phyloP scores from a whole-genome alignment of 2,888 invertebrate species.

The Heliconius cydno region DNA sequence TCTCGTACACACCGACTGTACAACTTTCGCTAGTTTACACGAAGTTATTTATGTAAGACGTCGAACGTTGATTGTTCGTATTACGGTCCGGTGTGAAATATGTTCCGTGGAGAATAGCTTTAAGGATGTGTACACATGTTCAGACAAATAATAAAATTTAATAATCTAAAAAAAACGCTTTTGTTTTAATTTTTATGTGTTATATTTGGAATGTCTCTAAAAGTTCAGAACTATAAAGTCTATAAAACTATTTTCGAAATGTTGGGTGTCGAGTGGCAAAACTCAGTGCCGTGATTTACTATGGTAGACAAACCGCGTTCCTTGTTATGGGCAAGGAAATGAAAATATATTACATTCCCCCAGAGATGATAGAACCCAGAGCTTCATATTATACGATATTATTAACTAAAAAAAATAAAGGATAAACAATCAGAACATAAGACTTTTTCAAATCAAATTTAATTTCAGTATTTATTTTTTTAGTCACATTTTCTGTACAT shows the following conservation, averaged over 20 bases:
- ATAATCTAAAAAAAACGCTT: neutral
- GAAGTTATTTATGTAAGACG: constrained; percentile 42
- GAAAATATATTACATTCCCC: no score
- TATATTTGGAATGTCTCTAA: neutral
- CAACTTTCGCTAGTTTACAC: constrained; percentile 42
- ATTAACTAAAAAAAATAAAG: no score
- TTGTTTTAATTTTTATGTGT: neutral
- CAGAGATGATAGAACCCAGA: no score
- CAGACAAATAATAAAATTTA: constrained; percentile 16
- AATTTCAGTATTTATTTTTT: neutral
- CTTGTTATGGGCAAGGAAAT: no score
- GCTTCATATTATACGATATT: no score
- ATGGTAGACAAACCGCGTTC: no score
- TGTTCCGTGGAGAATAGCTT: constrained; percentile 35
- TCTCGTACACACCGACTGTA: constrained; percentile 21
- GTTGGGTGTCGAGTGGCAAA: no score
- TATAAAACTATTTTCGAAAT: neutral
- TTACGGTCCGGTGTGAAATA: constrained; percentile 40
- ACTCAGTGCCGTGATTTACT: no score
- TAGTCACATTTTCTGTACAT: neutral
- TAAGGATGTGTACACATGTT: constrained; percentile 15
- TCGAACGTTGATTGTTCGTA: constrained; percentile 42
- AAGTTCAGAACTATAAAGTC: neutral
- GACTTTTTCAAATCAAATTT: neutral
- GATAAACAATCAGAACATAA: no score